A percentile compares a stretch with the other conserved stretches of the same genome.
These are phyloP conservation scores for Cryptophagus acutangulus DNA, from an alignment of 2,888 invertebrate species.

Conservation along the genomic window DNA sequence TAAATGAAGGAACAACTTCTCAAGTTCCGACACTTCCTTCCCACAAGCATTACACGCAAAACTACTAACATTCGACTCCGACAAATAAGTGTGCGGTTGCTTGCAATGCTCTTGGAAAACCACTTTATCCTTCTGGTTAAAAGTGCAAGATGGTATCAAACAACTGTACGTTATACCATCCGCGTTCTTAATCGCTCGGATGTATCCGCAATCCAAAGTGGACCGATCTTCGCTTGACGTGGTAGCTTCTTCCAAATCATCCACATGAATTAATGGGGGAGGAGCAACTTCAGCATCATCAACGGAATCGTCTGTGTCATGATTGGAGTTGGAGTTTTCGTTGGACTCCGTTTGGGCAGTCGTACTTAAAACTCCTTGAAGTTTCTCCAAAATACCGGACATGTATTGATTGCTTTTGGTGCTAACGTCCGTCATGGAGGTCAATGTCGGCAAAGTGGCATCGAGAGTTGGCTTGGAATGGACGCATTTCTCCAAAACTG, in stretches of 20 bases:
- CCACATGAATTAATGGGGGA: constrained; percentile 28
- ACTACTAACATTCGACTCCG: constrained; percentile 16
- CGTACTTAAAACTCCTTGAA: constrained; percentile 32
- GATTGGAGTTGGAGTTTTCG: neutral
- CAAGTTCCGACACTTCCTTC: constrained; percentile 16
- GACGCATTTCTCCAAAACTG: constrained; percentile 21
- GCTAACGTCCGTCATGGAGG: constrained; percentile 22
- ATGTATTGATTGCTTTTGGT: constrained; percentile 29
- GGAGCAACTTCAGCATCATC: constrained; percentile 21
- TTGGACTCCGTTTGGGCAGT: too few relatives aligned
- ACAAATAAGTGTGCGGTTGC: constrained; percentile 31
- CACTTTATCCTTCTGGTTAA: constrained; percentile 32
- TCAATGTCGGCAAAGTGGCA: constrained; percentile 5
- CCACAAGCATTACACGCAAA: constrained; percentile 14
- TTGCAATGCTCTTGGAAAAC: constrained; percentile 40
- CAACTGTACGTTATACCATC: constrained; percentile 35
- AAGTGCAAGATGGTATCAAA: constrained; percentile 36
- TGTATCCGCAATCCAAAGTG: constrained; percentile 26
- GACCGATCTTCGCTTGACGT: constrained; percentile 9
- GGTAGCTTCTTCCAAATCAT: constrained; percentile 17
- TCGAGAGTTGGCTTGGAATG: too few relatives aligned
- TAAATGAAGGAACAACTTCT: constrained; percentile 31
- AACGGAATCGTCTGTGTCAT: constrained; percentile 3
- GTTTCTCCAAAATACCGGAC: constrained; percentile 33
- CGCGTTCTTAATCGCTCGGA: constrained; percentile 26